phyloP scores from a whole-genome alignment of 2,113 vertebrate species.

The Ahaetulla prasina region DNA sequence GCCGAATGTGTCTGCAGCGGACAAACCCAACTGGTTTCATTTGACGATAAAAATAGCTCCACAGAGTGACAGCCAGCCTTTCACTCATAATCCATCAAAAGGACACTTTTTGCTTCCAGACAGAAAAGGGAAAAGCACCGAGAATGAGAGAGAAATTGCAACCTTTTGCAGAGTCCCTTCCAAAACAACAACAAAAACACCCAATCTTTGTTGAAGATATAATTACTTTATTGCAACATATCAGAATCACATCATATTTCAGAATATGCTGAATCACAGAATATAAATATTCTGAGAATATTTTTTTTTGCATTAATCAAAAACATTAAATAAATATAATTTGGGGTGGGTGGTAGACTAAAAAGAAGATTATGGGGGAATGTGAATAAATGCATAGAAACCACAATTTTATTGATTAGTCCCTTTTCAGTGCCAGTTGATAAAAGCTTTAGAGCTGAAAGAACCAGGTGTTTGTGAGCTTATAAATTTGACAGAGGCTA shows the following conservation, averaged over 20 bases:
- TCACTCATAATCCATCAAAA: slow-evolving; percentile 30
- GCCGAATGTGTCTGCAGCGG: neutral
- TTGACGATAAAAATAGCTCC: neutral
- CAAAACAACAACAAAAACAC: neutral
- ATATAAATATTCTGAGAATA: no score
- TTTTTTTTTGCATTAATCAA: slow-evolving; percentile 35
- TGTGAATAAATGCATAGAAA: accelerated
- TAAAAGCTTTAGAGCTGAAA: neutral
- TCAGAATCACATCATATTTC: slow-evolving; percentile 1
- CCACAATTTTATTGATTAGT: slow-evolving; percentile 38
- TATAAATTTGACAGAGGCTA: slow-evolving; percentile 32
- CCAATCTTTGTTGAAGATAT: neutral
- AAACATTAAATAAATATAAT: slow-evolving; percentile 37
- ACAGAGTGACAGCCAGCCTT: slow-evolving; percentile 26
- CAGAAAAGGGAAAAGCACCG: neutral
- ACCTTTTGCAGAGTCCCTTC: neutral
- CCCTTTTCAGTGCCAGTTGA: slow-evolving; percentile 30
- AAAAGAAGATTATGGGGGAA: slow-evolving; percentile 17
- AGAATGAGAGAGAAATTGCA: neutral
- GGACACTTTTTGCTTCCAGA: slow-evolving; percentile 29
- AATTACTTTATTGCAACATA: neutral
- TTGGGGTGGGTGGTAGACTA: slow-evolving; percentile 7
- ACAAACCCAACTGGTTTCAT: slow-evolving; percentile 3
- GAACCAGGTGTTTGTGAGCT: neutral
- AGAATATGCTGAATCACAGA: no score